Percentiles rank a stretch among this genome's conserved stretches.
Conservation (phyloP, 2,113 vertebrate genomes). For the Tupaia chinensis region DNA sequence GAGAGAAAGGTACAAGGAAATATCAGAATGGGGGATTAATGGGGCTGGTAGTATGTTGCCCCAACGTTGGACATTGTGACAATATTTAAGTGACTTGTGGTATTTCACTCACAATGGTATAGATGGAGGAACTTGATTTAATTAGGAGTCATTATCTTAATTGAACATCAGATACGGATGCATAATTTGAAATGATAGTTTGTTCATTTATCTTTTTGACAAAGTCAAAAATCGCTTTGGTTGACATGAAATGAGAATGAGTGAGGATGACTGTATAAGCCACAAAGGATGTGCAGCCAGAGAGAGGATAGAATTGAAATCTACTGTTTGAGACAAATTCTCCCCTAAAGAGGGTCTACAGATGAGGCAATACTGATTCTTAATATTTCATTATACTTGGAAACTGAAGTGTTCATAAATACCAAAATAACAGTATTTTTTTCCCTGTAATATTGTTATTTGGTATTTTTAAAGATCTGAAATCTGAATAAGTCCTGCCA, state of each 20-base stretch:
- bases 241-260: neutral
- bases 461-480: neutral
- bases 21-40: neutral
- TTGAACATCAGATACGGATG: neutral
- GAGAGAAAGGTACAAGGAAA: neutral
- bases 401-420: neutral
- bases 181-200: neutral
- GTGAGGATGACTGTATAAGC: neutral
- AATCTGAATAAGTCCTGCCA: slow-evolving; percentile 18
- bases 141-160: neutral
- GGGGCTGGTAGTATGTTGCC: neutral
- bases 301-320: neutral
- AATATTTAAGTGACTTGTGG: neutral
- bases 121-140: neutral
- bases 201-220: neutral
- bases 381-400: neutral
- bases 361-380: neutral
- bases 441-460: neutral
- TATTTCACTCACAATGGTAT: neutral
- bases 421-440: neutral
- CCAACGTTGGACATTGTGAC: neutral
- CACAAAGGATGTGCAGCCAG: neutral
- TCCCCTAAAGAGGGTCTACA: neutral
- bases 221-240: neutral
- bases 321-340: neutral